Conservation (phyloP, 2,888 invertebrate genomes). For the Nomada hirtipes region DNA sequence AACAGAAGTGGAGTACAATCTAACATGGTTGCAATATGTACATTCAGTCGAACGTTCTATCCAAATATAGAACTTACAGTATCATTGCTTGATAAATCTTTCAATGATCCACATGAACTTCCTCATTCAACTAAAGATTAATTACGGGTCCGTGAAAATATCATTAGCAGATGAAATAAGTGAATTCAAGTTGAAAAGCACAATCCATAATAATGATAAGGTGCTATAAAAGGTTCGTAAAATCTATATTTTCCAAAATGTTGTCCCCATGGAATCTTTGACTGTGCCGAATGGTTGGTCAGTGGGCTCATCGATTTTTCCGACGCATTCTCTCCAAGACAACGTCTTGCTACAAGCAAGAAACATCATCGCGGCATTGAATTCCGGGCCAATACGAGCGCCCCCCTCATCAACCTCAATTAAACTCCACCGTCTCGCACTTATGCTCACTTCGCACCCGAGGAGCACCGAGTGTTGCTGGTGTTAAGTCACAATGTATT, state of each 20-base stretch:
- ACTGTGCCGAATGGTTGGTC: neutral
- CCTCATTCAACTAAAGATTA: no score
- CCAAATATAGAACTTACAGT: neutral
- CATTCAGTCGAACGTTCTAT: neutral
- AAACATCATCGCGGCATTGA: slow-evolving; percentile 83
- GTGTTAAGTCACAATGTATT: slow-evolving; percentile 77
- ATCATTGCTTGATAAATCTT: neutral
- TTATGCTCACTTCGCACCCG: slow-evolving; percentile 83
- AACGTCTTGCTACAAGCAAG: slow-evolving; percentile 75
- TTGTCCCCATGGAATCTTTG: neutral
- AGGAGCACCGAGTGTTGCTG: slow-evolving; percentile 74
- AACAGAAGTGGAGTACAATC: slow-evolving; percentile 22
- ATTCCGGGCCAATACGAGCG: slow-evolving; percentile 84
- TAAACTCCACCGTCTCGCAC: slow-evolving; percentile 83
- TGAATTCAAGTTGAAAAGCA: neutral
- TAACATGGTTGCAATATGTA: neutral
- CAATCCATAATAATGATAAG: neutral
- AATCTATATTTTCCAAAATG: neutral
- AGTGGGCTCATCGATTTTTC: slow-evolving; percentile 68
- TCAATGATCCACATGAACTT: neutral
- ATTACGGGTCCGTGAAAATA: neutral
- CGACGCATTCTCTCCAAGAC: slow-evolving; percentile 72
- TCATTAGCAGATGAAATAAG: neutral
- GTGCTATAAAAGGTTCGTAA: neutral
- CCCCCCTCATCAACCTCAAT: slow-evolving; percentile 85